Conservation (phyloP, 2,797 vertebrate species). For the Schizothorax lantsangensis region DNA sequence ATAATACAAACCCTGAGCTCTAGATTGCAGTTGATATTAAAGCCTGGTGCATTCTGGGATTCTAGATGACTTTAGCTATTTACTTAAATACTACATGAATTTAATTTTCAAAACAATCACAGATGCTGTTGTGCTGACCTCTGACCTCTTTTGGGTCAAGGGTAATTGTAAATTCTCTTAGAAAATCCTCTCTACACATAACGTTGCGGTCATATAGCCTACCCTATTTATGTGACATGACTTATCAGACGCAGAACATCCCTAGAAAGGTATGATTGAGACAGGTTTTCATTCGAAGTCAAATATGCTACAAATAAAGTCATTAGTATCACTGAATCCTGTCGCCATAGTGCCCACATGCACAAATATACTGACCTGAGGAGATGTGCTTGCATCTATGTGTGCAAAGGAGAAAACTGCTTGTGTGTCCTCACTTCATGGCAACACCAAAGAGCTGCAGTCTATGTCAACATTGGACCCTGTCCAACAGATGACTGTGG, state of each 20-base stretch:
- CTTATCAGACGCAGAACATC: background rate
- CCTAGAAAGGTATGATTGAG: background rate
- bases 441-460: conserved; percentile 46
- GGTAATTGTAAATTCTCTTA: background rate
- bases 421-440: conserved; percentile 39
- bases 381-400: conserved; percentile 10
- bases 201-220: background rate
- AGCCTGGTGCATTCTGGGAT: background rate
- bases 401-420: conserved; percentile 30
- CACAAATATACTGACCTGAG: background rate
- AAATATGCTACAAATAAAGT: background rate
- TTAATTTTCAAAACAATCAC: background rate
- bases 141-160: background rate
- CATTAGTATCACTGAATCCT: background rate
- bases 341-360: background rate
- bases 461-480: conserved; percentile 45
- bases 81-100: background rate
- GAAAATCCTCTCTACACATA: conserved; percentile 2
- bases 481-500: background rate
- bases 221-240: background rate
- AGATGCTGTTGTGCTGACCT: background rate
- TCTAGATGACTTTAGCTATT: background rate
- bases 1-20: background rate
- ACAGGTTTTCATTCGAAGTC: background rate
- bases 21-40: background rate